Conservation (phyloP, 1,140 invertebrate genomes). For the Archivesica marissinica region DNA sequence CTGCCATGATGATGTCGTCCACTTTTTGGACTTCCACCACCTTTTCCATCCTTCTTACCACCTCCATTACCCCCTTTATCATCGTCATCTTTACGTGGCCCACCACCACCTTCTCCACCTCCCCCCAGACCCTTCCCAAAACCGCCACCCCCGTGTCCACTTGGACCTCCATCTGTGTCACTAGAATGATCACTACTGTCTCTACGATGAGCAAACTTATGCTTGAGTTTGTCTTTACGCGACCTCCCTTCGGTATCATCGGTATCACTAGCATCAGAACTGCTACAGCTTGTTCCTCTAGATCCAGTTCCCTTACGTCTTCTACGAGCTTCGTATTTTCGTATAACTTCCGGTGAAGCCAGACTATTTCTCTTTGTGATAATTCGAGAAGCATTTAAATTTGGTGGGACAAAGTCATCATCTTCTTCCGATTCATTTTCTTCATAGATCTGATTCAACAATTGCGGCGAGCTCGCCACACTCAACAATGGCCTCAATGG, state of each 20-base stretch:
- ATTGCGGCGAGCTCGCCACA: conserved; percentile 86
- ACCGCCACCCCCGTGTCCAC: conserved; percentile 68
- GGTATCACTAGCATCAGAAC: conserved; percentile 93
- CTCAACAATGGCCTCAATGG: conserved; percentile 83
- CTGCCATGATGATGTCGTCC: conserved; percentile 54
- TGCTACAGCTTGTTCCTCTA: conserved; percentile 93
- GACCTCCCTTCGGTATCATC: conserved; percentile 95
- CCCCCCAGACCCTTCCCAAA: conserved; percentile 62
- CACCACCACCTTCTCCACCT: conserved; percentile 68
- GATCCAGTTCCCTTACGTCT: conserved; percentile 90
- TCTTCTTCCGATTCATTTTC: conserved; percentile 86
- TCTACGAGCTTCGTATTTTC: conserved; percentile 86
- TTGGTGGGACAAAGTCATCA: conserved; percentile 77
- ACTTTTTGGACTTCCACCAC: conserved; percentile 61
- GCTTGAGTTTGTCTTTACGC: conserved; percentile 89
- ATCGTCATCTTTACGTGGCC: conserved; percentile 69
- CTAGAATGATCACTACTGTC: conserved; percentile 84
- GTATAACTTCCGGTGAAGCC: conserved; percentile 83
- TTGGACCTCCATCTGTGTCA: conserved; percentile 81
- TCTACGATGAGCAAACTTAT: conserved; percentile 81
- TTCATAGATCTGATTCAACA: conserved; percentile 90
- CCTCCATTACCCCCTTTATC: conserved; percentile 61
- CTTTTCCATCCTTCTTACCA: conserved; percentile 55
- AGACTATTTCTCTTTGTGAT: conserved; percentile 66
- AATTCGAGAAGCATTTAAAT: conserved; percentile 68